A percentile compares a stretch with the other conserved stretches of the same genome.
Evolutionary conservation across 2,888 invertebrate genomes (phyloP).

Genomic region (Andrena bucephala): DNA sequence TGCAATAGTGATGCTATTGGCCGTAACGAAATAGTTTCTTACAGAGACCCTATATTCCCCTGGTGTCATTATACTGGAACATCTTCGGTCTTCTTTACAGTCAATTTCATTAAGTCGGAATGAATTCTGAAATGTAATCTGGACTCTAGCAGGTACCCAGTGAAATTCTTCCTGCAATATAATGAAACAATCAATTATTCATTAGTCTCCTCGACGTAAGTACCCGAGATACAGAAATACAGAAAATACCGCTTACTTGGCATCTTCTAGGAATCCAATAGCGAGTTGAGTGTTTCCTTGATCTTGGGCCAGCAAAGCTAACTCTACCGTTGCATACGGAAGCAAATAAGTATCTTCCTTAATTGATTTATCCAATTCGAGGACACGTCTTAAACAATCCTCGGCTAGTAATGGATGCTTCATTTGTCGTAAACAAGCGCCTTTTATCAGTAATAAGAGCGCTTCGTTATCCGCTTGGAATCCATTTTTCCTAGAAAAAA

Average conservation of each 20-base stretch:
- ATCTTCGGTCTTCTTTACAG: conserved; percentile 78
- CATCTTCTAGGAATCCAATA: conserved; percentile 91
- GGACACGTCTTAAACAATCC: conserved; percentile 89
- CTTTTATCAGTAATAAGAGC: conserved; percentile 92
- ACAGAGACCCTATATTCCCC: conserved; percentile 35
- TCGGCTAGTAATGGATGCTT: conserved; percentile 92
- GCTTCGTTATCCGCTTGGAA: conserved; percentile 91
- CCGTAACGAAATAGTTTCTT: conserved; percentile 53
- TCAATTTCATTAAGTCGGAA: conserved; percentile 88
- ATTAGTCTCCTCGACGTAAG: not conserved
- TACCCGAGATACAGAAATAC: not conserved
- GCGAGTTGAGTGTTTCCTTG: conserved; percentile 90
- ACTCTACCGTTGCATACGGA: conserved; percentile 94
- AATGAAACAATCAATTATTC: conserved; percentile 8
- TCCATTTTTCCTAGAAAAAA: conserved; percentile 80
- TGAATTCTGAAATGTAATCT: conserved; percentile 96
- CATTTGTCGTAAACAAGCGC: conserved; percentile 93
- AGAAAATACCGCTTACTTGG: conserved; percentile 88
- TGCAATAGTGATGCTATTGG: conserved; percentile 62
- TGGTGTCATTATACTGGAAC: conserved; percentile 55
- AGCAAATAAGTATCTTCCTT: conserved; percentile 93
- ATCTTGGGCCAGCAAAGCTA: conserved; percentile 92
- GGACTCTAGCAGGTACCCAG: conserved; percentile 95
- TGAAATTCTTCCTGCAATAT: conserved; percentile 92
- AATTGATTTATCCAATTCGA: conserved; percentile 89